These are phyloP conservation scores for Piliocolobus tephrosceles DNA, from an alignment of 2,113 vertebrate species.

Conservation along the genomic window DNA sequence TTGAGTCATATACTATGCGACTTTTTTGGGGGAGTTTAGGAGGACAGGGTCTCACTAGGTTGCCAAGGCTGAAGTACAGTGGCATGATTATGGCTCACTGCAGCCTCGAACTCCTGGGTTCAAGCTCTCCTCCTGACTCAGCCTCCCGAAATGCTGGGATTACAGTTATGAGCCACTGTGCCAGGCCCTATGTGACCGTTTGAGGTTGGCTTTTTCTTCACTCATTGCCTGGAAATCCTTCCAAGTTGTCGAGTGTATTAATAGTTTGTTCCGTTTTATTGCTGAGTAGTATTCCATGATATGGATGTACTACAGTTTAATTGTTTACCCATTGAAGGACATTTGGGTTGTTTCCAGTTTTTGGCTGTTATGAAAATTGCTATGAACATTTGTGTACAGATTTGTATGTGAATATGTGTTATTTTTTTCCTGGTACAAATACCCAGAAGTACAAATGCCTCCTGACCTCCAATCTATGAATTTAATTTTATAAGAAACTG, in stretches of 20 bases:
- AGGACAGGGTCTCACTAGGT: too few relatives aligned
- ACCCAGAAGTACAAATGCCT: neutral
- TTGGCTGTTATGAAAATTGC: neutral
- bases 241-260: neutral
- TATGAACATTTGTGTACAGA: neutral
- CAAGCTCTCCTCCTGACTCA: too few relatives aligned
- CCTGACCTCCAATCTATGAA: neutral
- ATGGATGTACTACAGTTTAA: neutral
- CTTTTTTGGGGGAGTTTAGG: too few relatives aligned
- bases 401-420: neutral
- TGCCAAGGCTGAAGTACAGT: too few relatives aligned
- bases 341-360: neutral
- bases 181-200: neutral
- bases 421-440: neutral
- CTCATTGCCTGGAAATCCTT: neutral
- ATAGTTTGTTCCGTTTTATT: constrained; percentile 18
- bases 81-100: too few relatives aligned
- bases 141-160: too few relatives aligned
- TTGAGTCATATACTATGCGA: neutral
- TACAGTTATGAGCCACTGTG: too few relatives aligned
- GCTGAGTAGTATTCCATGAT: neutral
- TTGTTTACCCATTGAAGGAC: neutral
- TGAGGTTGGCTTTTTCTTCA: neutral
- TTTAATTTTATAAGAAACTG: neutral
- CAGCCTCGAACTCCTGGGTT: too few relatives aligned